phyloP scores from a whole-genome alignment of 2,113 vertebrate species.

The Vidua chalybeata region DNA sequence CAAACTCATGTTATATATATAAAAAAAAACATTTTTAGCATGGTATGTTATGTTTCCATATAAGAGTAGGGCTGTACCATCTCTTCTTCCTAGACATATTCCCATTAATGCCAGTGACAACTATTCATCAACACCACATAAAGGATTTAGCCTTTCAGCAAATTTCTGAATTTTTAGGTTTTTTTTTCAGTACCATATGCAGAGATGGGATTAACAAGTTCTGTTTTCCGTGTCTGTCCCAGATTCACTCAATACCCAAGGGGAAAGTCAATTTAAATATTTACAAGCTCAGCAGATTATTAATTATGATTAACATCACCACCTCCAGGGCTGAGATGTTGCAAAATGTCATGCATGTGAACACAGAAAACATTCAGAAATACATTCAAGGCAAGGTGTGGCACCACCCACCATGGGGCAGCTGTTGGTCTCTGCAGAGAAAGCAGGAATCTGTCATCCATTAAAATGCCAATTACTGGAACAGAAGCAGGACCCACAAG shows the following conservation, averaged over 20 bases:
- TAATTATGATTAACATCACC: constrained; percentile 23
- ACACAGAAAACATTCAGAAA: neutral
- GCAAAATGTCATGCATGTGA: neutral
- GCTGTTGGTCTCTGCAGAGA: neutral
- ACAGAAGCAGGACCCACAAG: neutral
- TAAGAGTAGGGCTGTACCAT: neutral
- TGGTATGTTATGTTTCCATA: neutral
- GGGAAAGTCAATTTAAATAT: constrained; percentile 21
- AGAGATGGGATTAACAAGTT: neutral
- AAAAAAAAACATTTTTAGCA: neutral
- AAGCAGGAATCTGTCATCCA: neutral
- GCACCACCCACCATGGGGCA: neutral
- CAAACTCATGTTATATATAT: neutral
- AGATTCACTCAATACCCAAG: neutral
- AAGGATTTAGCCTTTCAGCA: neutral
- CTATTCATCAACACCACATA: neutral
- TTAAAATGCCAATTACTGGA: neutral
- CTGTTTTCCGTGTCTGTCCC: neutral
- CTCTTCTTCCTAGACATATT: neutral
- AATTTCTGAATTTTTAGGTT: neutral
- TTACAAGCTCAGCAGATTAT: constrained; percentile 10
- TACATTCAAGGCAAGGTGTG: neutral
- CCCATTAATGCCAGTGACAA: neutral
- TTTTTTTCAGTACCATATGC: neutral
- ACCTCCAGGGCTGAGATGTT: constrained; percentile 12